Conservation (phyloP, 2,888 invertebrate species). For the Pseudococcus jackbeardsleyi region DNA sequence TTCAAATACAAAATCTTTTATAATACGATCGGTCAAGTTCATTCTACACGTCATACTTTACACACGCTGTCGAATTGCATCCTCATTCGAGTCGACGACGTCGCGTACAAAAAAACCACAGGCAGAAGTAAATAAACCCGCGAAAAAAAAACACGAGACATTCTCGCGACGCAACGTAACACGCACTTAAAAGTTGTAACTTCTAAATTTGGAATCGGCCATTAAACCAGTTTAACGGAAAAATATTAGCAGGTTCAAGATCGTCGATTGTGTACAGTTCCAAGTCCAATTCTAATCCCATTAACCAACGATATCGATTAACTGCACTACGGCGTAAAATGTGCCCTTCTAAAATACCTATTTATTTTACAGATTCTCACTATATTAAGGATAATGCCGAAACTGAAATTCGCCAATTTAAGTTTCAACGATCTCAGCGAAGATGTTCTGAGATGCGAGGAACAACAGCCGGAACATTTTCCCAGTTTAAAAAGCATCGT, state of each 20-base stretch:
- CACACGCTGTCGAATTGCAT: background rate
- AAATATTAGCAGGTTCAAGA: slow-evolving; percentile 22
- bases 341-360: slow-evolving; percentile 66
- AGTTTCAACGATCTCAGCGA: slow-evolving; percentile 89
- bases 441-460: slow-evolving; percentile 71
- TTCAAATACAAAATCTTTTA: slow-evolving; percentile 15
- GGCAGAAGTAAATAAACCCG: background rate
- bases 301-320: background rate
- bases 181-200: background rate
- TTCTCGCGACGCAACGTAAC: background rate
- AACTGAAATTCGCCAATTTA: slow-evolving; percentile 90
- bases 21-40: slow-evolving; percentile 3
- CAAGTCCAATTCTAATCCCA: background rate
- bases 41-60: background rate
- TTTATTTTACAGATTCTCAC: slow-evolving; percentile 79
- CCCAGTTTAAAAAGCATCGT: slow-evolving; percentile 70
- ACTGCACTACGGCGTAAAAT: background rate
- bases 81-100: background rate
- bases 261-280: background rate
- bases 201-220: slow-evolving; percentile 39
- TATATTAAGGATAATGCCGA: slow-evolving; percentile 88
- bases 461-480: slow-evolving; percentile 67
- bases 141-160: slow-evolving; percentile 10
- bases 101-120: background rate
- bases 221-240: slow-evolving; percentile 50